Percentiles rank a stretch among this genome's conserved stretches.
These are phyloP conservation scores for Pelvicachromis taeniatus DNA, from an alignment of 2,113 vertebrate species.

Conservation along the genomic window DNA sequence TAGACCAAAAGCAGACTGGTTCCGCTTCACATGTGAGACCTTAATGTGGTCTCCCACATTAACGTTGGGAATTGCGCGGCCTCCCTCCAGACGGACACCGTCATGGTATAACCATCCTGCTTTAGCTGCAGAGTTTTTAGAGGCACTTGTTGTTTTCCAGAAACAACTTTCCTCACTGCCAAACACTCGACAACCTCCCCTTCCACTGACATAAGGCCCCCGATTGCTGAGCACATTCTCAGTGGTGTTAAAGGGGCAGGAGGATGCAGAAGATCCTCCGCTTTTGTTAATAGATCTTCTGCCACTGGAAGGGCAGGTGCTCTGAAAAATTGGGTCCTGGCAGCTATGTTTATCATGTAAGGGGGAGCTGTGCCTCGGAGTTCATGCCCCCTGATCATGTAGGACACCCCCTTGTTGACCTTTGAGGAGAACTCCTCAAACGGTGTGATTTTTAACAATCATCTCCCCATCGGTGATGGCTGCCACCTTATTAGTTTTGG, in stretches of 20 bases:
- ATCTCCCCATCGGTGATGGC: no score
- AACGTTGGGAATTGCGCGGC: background rate
- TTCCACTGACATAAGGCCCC: accelerated
- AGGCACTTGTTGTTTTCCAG: background rate
- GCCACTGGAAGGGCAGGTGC: no score
- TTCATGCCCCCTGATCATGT: no score
- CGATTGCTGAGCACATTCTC: background rate
- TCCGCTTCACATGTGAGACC: no score
- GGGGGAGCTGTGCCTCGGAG: no score
- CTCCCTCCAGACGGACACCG: background rate
- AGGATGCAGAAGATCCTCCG: background rate
- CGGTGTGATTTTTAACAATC: no score
- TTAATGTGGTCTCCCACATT: background rate
- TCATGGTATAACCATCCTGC: background rate
- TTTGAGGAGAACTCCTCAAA: no score
- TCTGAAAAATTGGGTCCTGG: no score
- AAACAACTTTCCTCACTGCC: background rate
- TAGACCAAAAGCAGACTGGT: no score
- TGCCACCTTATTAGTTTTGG: no score
- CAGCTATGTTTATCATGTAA: no score
- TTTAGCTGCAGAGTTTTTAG: background rate
- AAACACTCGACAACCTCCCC: background rate
- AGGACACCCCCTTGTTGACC: no score
- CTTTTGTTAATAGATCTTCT: accelerated
- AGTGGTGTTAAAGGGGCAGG: accelerated